These are phyloP conservation scores for Anguilla marmorata DNA, from an alignment of 2,797 vertebrate genomes.

Conservation along the genomic window DNA sequence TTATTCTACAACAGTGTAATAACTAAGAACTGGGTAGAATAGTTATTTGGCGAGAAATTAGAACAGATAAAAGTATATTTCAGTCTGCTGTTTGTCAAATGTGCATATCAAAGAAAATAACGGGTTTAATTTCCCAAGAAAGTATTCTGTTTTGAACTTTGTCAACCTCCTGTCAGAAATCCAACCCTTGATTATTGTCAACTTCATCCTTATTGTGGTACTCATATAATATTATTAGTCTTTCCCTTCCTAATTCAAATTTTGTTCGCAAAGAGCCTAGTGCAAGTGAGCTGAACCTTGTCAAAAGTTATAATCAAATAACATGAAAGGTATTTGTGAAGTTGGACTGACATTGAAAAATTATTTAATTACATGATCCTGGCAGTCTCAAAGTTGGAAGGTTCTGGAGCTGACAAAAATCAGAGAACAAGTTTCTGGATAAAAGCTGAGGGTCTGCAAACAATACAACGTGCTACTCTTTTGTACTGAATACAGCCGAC, in stretches of 20 bases:
- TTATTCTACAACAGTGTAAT: not conserved
- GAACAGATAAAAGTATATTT: not conserved
- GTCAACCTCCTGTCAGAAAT: slow-evolving; percentile 17
- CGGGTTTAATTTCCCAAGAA: not conserved
- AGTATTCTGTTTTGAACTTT: not conserved
- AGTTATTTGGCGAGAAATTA: not conserved
- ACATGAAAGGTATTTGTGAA: slow-evolving; percentile 41
- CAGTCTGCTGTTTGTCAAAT: slow-evolving; percentile 5
- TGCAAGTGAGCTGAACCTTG: slow-evolving; percentile 31
- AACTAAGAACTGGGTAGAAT: not conserved
- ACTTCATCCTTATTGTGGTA: slow-evolving; percentile 24
- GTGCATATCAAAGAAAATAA: not conserved
- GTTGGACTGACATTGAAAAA: slow-evolving; percentile 48
- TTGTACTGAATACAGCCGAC: slow-evolving; percentile 44
- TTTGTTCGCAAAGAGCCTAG: slow-evolving; percentile 38
- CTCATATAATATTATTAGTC: slow-evolving; percentile 33
- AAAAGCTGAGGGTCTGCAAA: slow-evolving; percentile 57
- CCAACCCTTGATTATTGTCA: slow-evolving; percentile 29
- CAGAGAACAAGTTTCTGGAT: slow-evolving; percentile 45
- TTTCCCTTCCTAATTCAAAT: slow-evolving; percentile 36
- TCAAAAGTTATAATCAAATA: slow-evolving; percentile 40
- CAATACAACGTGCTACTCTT: slow-evolving; percentile 50
- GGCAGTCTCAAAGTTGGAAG: slow-evolving; percentile 50
- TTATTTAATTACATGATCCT: slow-evolving; percentile 56
- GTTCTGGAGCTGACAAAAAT: slow-evolving; percentile 49